Base-by-base conservation (phyloP, 2,888 invertebrate genomes). In the Macaria liturata region DNA sequence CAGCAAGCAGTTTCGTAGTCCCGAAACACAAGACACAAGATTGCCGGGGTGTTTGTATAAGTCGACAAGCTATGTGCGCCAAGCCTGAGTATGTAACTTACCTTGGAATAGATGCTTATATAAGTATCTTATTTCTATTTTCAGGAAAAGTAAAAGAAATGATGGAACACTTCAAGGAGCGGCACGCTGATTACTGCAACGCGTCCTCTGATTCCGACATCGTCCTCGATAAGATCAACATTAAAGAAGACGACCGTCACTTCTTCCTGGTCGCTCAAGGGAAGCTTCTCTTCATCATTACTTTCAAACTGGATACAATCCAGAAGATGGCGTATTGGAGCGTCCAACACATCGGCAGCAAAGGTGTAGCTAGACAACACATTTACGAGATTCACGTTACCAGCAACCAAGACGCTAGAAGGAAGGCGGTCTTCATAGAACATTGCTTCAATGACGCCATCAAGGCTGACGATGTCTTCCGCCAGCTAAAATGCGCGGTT, bases 291-390 rank as follows among this genome's bases (percentile, higher is more conserved):
- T 91, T 88, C 62, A 79, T 86, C 43, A 64, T 91, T 8, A 88
- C 88, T 9, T 62, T 88, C 64, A 88, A 86, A 66, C 75, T 88
- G 9, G 87, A 88, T 54, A 84, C 84, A 9, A 64, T 81, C 48
- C 83, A 85, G 65, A 85, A 89, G 54, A 80, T 85, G 81, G 83
- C 78, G 3, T 91, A 81, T 64, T 91, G 87, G 87, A 63, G 80
- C 20, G 64, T 91, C 32, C 91, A 91, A 64, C 84, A 80, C 49
- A 86, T 91, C 42, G 91, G 90, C 31, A 78, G 80, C 45, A 86
- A 84, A 67, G 78, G 75, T 58, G 64, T 64, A 3, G 91, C 91
- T 2, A 75, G 77, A 30, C 82, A 87, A 49, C 82, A 86, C 58
- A 69, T 88, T 44, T 91, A 85, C 62, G 90, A 89, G 67, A 82